These are phyloP conservation scores for Pseudomugil tenellus DNA, from an alignment of 2,797 vertebrate genomes.

Conservation along the genomic window DNA sequence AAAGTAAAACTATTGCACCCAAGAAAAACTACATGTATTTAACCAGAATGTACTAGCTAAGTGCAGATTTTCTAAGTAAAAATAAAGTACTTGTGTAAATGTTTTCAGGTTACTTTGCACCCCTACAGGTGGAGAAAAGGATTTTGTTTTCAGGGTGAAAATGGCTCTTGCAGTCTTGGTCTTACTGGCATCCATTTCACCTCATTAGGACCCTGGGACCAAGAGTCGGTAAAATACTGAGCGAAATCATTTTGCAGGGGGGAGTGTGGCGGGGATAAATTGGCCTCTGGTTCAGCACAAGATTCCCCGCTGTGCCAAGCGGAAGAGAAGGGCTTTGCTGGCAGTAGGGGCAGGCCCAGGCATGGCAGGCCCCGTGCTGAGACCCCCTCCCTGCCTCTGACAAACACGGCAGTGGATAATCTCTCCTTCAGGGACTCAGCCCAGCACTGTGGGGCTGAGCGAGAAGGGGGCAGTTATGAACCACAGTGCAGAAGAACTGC, in stretches of 20 bases:
- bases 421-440: slow-evolving; percentile 80
- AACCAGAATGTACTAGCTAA: neutral
- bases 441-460: slow-evolving; percentile 77
- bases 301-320: slow-evolving; percentile 80
- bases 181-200: slow-evolving; percentile 81
- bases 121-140: slow-evolving; percentile 22
- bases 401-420: slow-evolving; percentile 85
- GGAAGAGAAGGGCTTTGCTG: slow-evolving; percentile 81
- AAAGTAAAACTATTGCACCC: neutral
- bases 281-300: slow-evolving; percentile 79
- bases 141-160: slow-evolving; percentile 55
- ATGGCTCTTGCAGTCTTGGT: slow-evolving; percentile 57
- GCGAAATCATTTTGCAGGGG: slow-evolving; percentile 75
- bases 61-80: neutral
- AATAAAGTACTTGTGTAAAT: slow-evolving; percentile 12
- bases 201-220: slow-evolving; percentile 81
- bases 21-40: neutral
- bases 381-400: slow-evolving; percentile 81
- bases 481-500: slow-evolving; percentile 68
- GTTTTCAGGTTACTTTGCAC: slow-evolving; percentile 37
- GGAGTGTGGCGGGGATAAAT: slow-evolving; percentile 74
- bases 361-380: slow-evolving; percentile 80
- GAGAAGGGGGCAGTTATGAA: slow-evolving; percentile 71
- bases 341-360: slow-evolving; percentile 86
- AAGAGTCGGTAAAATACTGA: slow-evolving; percentile 69